These are phyloP conservation scores for Apteryx mantelli DNA, from an alignment of 2,113 vertebrate genomes.

Conservation along the genomic window DNA sequence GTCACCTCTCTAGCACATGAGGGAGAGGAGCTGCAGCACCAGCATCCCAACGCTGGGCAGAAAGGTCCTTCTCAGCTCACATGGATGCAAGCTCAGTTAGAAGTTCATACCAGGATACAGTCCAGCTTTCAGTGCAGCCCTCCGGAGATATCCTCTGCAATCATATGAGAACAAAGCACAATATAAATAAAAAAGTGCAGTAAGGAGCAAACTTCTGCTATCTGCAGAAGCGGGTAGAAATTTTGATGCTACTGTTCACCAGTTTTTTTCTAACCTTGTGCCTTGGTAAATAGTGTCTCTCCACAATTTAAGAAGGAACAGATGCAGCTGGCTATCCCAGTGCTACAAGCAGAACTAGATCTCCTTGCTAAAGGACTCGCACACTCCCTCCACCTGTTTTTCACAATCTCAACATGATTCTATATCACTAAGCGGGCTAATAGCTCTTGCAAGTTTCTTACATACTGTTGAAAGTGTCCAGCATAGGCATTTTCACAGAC, in stretches of 20 bases:
- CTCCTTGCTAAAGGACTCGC: neutral
- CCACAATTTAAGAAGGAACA: neutral
- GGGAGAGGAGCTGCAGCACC: neutral
- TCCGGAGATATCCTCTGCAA: neutral
- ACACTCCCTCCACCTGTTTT: neutral
- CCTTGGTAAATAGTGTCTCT: too few species aligned
- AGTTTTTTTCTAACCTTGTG: too few species aligned
- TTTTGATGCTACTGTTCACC: too few species aligned
- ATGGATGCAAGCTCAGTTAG: neutral
- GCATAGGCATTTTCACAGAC: neutral
- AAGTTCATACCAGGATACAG: neutral
- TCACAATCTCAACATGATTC: neutral
- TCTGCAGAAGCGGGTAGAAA: too few species aligned
- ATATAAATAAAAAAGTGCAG: too few species aligned
- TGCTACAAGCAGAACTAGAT: neutral
- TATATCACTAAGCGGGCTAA: neutral
- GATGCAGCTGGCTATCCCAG: neutral
- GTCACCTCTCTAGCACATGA: rapidly evolving
- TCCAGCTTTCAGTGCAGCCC: neutral
- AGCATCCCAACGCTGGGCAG: neutral
- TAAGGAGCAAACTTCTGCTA: too few species aligned
- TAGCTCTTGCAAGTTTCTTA: neutral
- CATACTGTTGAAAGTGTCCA: neutral
- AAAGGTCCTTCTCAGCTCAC: neutral
- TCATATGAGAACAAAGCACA: too few species aligned